A percentile compares a stretch with the other conserved stretches of the same genome.
phyloP scores from a whole-genome alignment of 2,888 invertebrate species.

The Dromius quadrimaculatus region DNA sequence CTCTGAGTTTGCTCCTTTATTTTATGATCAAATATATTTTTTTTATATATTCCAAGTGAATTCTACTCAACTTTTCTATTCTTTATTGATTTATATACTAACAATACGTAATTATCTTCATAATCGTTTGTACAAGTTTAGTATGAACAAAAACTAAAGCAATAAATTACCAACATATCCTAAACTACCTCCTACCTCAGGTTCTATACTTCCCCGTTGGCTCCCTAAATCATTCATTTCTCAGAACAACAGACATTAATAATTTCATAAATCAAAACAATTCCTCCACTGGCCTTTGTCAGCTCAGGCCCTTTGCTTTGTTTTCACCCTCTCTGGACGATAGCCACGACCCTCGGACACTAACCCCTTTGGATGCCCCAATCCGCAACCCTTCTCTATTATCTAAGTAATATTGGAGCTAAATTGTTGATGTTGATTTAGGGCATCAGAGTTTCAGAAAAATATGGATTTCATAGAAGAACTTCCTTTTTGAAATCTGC shows the following conservation, averaged over 20 bases:
- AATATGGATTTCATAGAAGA: too few species aligned
- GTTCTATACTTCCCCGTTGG: constrained; percentile 12
- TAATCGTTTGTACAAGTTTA: constrained; percentile 9
- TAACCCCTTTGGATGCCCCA: neutral
- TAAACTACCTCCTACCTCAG: constrained; percentile 1
- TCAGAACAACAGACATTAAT: constrained; percentile 30
- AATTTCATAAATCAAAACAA: constrained; percentile 29
- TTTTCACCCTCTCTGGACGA: neutral
- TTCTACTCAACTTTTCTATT: too few species aligned
- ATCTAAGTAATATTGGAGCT: neutral
- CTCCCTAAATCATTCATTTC: constrained; percentile 30
- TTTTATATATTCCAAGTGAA: too few species aligned
- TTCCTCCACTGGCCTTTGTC: constrained; percentile 20
- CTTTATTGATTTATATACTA: too few species aligned
- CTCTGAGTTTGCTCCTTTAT: too few species aligned
- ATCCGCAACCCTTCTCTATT: neutral
- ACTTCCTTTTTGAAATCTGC: too few species aligned
- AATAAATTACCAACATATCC: constrained; percentile 1
- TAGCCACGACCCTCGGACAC: neutral
- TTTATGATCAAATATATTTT: too few species aligned
- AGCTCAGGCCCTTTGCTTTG: neutral
- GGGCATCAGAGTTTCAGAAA: too few species aligned
- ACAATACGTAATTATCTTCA: neutral
- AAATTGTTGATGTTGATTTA: too few species aligned
- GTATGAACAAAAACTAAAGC: constrained; percentile 24